These are phyloP conservation scores for Monopterus albus DNA, from an alignment of 2,113 vertebrate genomes.

Conservation along the genomic window DNA sequence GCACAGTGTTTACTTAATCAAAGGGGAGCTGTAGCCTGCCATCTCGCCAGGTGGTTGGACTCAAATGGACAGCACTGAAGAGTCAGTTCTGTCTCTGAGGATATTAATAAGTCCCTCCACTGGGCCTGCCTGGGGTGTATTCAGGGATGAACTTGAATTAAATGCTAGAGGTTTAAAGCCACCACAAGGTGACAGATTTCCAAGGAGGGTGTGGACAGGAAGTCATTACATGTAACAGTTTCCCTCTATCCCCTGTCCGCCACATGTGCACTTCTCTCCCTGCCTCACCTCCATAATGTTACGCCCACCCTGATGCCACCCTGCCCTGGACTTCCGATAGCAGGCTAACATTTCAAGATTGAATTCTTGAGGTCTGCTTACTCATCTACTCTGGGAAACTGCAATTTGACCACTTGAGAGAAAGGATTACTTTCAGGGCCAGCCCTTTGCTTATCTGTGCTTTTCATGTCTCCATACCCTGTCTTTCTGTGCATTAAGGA, in stretches of 20 bases:
- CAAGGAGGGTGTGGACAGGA: conserved; percentile 60
- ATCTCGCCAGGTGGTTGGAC: conserved; percentile 51
- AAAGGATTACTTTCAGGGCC: conserved; percentile 15
- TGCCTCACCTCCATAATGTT: conserved; percentile 8
- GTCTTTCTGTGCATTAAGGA: neutral
- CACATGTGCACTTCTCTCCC: neutral
- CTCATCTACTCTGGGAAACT: conserved; percentile 38
- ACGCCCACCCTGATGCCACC: conserved; percentile 42
- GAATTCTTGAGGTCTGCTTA: conserved; percentile 52
- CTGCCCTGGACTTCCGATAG: conserved; percentile 53
- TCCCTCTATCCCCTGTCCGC: conserved; percentile 9
- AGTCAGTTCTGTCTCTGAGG: conserved; percentile 26
- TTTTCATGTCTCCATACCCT: neutral
- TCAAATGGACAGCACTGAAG: conserved; percentile 51
- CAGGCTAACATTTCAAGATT: conserved; percentile 67
- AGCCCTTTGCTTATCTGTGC: neutral
- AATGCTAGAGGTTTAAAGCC: conserved; percentile 52
- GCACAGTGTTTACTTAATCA: conserved; percentile 36
- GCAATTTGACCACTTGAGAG: conserved; percentile 23
- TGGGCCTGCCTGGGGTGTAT: neutral
- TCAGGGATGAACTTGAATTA: conserved; percentile 41
- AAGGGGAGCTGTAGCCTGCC: conserved; percentile 23
- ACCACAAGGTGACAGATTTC: conserved; percentile 65
- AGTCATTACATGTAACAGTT: conserved; percentile 53
- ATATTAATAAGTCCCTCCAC: conserved; percentile 46